phyloP scores from a whole-genome alignment of 2,888 invertebrate species.

The Synanthedon tipuliformis region DNA sequence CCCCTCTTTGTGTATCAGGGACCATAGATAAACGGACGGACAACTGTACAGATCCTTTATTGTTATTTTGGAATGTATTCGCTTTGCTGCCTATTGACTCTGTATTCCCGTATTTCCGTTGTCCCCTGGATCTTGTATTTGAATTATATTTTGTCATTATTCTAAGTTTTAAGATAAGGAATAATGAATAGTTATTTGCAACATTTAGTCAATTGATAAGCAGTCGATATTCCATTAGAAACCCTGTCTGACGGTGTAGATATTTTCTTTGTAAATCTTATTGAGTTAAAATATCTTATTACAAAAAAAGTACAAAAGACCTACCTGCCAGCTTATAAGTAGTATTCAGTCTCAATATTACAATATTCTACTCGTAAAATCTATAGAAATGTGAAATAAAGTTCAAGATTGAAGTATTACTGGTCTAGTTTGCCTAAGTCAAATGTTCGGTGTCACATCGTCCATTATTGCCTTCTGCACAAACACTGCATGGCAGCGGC shows the following conservation, averaged over 20 bases:
- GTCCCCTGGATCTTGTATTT: neutral
- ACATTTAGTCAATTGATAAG: no score
- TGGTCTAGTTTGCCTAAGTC: conserved; percentile 47
- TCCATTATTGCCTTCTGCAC: conserved; percentile 59
- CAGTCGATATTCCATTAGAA: no score
- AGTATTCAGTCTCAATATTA: no score
- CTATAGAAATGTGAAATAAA: neutral
- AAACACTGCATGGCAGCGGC: conserved; percentile 43
- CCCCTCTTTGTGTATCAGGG: conserved; percentile 23
- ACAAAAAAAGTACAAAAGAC: no score
- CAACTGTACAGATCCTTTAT: conserved; percentile 27
- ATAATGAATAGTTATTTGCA: no score
- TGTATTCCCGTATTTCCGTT: conserved; percentile 8
- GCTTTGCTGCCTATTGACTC: conserved; percentile 17
- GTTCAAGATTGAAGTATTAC: neutral
- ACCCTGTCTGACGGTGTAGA: no score
- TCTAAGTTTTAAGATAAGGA: neutral
- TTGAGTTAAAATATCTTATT: no score
- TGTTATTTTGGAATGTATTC: conserved; percentile 36
- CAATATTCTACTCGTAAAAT: no score
- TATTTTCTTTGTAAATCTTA: no score
- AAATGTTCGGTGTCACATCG: conserved; percentile 49
- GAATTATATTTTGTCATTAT: neutral
- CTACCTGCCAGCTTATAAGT: no score
- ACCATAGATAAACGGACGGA: conserved; percentile 26